Conservation (phyloP, 2,113 vertebrate genomes). For the Camelus bactrianus region DNA sequence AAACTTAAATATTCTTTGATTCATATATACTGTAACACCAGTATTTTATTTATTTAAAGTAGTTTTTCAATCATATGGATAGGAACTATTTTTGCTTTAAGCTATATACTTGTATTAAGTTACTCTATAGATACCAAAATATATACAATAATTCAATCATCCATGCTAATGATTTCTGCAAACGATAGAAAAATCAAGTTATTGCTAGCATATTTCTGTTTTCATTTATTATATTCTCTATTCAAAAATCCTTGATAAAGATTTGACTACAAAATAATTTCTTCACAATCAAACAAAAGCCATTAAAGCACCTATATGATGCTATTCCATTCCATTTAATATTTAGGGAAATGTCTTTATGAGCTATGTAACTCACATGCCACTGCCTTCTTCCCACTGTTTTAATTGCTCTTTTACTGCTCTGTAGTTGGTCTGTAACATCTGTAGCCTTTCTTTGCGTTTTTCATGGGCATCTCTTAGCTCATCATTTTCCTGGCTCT, state of each 20-base stretch:
- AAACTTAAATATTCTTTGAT: slow-evolving; percentile 38
- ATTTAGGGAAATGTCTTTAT: slow-evolving; percentile 83
- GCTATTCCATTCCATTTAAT: slow-evolving; percentile 77
- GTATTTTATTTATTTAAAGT: slow-evolving; percentile 60
- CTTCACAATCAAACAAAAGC: slow-evolving; percentile 75
- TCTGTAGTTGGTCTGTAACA: slow-evolving; percentile 94
- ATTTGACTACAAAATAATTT: slow-evolving; percentile 60
- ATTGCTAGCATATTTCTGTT: slow-evolving; percentile 56
- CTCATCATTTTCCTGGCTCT: slow-evolving; percentile 93
- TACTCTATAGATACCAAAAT: slow-evolving; percentile 59
- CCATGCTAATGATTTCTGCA: slow-evolving; percentile 19
- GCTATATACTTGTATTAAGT: slow-evolving; percentile 62
- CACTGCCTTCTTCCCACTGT: slow-evolving; percentile 89
- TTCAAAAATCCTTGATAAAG: slow-evolving; percentile 70
- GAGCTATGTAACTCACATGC: slow-evolving; percentile 91
- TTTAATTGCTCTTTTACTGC: slow-evolving; percentile 93
- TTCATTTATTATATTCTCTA: slow-evolving; percentile 26
- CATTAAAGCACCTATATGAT: slow-evolving; percentile 78
- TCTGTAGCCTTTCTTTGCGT: slow-evolving; percentile 89
- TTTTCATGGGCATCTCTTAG: slow-evolving; percentile 92
- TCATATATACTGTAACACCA: slow-evolving; percentile 47
- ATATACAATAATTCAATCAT: slow-evolving; percentile 50
- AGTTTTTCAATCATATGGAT: slow-evolving; percentile 50
- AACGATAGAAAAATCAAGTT: slow-evolving; percentile 41
- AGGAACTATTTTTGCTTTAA: slow-evolving; percentile 64